Conservation (phyloP, 1,140 invertebrate genomes). For the Drosophila mayri region DNA sequence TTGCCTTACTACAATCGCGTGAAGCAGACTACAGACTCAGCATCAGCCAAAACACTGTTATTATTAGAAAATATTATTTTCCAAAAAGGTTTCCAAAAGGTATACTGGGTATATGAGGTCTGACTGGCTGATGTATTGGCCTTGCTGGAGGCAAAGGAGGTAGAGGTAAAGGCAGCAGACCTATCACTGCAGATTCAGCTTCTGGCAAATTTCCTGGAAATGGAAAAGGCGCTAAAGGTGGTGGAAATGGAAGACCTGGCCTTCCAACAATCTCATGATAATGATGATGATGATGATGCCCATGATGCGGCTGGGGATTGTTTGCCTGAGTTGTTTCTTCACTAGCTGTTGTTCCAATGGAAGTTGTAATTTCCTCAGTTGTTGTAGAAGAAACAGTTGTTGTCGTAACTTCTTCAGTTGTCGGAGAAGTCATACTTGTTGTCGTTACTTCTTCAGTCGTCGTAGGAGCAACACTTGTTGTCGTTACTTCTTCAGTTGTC, state of each 20-base stretch:
- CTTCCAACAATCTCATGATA: constrained; percentile 7
- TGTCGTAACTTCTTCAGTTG: neutral
- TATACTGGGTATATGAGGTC: neutral
- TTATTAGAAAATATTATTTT: constrained; percentile 1
- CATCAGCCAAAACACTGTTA: neutral
- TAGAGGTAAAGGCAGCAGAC: constrained; percentile 10
- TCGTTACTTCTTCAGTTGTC: no score
- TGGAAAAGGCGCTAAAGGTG: neutral
- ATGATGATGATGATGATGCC: constrained; percentile 11
- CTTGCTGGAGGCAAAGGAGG: neutral
- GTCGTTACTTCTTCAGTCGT: neutral
- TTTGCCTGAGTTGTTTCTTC: neutral
- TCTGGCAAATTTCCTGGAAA: constrained; percentile 8
- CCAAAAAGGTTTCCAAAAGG: constrained; percentile 21
- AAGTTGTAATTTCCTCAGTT: neutral
- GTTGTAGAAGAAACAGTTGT: neutral
- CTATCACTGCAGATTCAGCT: constrained; percentile 14
- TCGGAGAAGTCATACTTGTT: neutral
- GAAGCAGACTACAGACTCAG: neutral
- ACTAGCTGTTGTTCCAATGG: neutral
- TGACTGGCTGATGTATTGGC: neutral
- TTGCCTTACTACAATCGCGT: neutral
- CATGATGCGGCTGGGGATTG: neutral
- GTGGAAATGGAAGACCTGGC: constrained; percentile 3
- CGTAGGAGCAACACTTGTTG: no score